These are phyloP conservation scores for Triplophysa yarkandensis DNA, from an alignment of 2,797 vertebrate genomes.

Conservation along the genomic window DNA sequence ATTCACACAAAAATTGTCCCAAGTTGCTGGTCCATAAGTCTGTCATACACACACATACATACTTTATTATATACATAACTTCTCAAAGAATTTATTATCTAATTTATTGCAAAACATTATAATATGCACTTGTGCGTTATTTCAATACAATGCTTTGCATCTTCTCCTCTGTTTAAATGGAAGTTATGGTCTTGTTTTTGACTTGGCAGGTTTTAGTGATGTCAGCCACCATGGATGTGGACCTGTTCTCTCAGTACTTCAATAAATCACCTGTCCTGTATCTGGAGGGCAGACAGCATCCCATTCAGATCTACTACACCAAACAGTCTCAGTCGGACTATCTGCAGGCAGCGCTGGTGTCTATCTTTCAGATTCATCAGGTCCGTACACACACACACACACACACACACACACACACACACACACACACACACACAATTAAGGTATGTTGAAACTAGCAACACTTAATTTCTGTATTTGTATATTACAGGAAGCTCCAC, in stretches of 20 bases:
- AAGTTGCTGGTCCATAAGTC: too few species aligned
- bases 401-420: too few species aligned
- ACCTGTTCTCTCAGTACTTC: constrained; percentile 95
- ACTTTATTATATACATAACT: too few species aligned
- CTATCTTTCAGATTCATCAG: constrained; percentile 97
- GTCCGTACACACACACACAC: constrained; percentile 62
- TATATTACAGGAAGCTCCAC: constrained; percentile 81
- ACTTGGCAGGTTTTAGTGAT: constrained; percentile 93
- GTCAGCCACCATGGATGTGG: constrained; percentile 98
- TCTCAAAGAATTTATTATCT: too few species aligned
- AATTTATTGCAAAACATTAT: too few species aligned
- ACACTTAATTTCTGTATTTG: not conserved
- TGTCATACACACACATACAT: too few species aligned
- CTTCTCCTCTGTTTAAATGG: too few species aligned
- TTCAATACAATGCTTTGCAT: too few species aligned
- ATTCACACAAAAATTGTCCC: too few species aligned
- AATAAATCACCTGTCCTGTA: constrained; percentile 92
- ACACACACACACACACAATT: not conserved
- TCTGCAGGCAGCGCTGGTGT: constrained; percentile 90
- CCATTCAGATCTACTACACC: constrained; percentile 93
- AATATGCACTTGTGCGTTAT: too few species aligned
- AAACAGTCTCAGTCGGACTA: constrained; percentile 93
- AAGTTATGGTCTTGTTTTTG: too few species aligned
- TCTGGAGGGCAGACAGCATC: constrained; percentile 93
- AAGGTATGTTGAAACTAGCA: too few species aligned